Conservation (phyloP, 2,888 invertebrate species). For the Gerosis bhagava region DNA sequence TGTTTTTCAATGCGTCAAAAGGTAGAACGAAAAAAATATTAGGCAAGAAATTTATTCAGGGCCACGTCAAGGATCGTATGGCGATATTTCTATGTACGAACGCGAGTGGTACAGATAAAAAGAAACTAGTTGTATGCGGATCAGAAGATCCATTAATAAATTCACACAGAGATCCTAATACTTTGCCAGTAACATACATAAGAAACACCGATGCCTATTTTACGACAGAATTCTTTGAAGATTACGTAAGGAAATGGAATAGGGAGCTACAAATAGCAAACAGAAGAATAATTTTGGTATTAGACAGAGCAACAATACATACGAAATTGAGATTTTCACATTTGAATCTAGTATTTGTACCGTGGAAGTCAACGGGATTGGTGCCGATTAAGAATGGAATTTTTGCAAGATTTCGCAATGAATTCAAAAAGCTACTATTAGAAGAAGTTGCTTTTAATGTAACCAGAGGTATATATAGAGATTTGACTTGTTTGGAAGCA, state of each 20-base stretch:
- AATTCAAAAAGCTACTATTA: conserved; percentile 20
- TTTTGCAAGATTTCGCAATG: conserved; percentile 41
- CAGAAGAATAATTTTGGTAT: conserved; percentile 42
- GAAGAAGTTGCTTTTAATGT: conserved; percentile 32
- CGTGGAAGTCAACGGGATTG: conserved; percentile 48
- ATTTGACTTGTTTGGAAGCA: conserved; percentile 49
- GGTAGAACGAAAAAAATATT: conserved; percentile 48
- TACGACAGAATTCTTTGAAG: conserved; percentile 50
- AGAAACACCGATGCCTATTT: conserved; percentile 48
- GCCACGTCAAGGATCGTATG: conserved; percentile 45
- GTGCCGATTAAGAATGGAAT: conserved; percentile 52
- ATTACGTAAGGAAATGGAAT: conserved; percentile 51
- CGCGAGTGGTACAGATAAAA: conserved; percentile 47
- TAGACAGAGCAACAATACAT: conserved; percentile 52
- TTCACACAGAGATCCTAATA: conserved; percentile 44
- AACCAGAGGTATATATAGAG: conserved; percentile 44
- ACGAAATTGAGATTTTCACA: conserved; percentile 47
- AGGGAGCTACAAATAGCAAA: conserved; percentile 39
- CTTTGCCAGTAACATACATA: conserved; percentile 48
- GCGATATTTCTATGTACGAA: conserved; percentile 50
- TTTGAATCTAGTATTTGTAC: conserved; percentile 49
- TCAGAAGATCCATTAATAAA: conserved; percentile 47
- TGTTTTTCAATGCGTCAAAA: conserved; percentile 44
- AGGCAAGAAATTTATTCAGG: conserved; percentile 51
- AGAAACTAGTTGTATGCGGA: conserved; percentile 47